Base-by-base conservation (phyloP, 1,140 invertebrate species). In the Nymphalis io region DNA sequence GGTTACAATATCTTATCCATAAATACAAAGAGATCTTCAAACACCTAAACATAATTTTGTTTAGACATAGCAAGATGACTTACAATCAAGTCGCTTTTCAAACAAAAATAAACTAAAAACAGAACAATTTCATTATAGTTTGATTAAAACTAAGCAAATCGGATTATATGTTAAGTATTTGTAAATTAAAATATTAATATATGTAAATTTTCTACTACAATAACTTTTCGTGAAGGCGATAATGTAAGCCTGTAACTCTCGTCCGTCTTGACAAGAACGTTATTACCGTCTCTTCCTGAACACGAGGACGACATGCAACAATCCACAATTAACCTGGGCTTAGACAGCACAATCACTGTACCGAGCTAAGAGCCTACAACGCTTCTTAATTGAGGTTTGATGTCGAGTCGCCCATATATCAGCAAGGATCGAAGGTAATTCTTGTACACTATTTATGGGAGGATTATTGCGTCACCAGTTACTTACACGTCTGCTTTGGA, bases 321-420 rank as follows among this genome's bases (percentile, higher is more conserved):
- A 6, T 51, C 51, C 51, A 55, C 51, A 55, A 27, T 27, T 55
- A 55, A 55, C 51, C 15, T 5, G n/a, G 21, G 21, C 4, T 16
- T 2, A 59, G 57, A 59, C 57, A 59, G 33, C 15, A 59, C 57
- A 59, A 59, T 39, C 57, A 40, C 33, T 59, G 57, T 59, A 59
- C n/a, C 44, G 48, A 51, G 46, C 48, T 51, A 62, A 61, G 60
- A 51, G 44, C 27, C 38, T 44, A 60, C 59, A 60, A 8, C 59
- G 59, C 23, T 46, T 46, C 60, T 62, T 62, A 62, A 62, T 62
- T 62, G 60, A 61, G 60, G 60, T 61, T 61, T 48, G 40, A 46
- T 61, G 60, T 61, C 48, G 20, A 21, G 20, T 4, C 21, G 21
- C 42, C 42, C 13, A 39, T 61, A 61, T n/a, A 27, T 61, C 23